Conservation (phyloP, 2,113 vertebrate genomes). For the Desmodus rotundus region DNA sequence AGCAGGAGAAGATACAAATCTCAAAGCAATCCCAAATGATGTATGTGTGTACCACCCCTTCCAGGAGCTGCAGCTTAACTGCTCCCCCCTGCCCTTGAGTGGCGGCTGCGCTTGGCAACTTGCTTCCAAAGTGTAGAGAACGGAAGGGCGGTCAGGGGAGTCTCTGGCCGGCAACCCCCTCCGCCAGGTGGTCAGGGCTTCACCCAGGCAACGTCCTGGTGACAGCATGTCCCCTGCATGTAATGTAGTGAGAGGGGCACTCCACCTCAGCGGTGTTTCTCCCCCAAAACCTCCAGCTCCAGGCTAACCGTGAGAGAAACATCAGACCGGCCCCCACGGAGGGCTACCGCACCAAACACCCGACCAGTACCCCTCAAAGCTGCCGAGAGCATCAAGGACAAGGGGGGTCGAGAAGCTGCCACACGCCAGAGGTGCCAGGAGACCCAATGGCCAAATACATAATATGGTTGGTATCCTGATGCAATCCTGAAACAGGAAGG, state of each 20-base stretch:
- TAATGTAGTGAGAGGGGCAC: not conserved
- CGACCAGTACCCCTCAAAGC: not conserved
- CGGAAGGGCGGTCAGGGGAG: too few species aligned
- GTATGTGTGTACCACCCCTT: fast-evolving
- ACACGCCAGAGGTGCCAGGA: not conserved
- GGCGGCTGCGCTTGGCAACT: not conserved
- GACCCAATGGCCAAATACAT: fast-evolving
- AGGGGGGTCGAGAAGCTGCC: not conserved
- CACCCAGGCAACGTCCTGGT: fast-evolving
- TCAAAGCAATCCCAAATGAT: not conserved
- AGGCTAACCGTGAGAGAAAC: not conserved
- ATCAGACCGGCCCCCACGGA: not conserved
- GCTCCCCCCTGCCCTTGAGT: not conserved
- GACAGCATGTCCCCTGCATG: not conserved
- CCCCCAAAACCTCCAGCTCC: not conserved
- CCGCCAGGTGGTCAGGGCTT: not conserved
- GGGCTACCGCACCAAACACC: not conserved
- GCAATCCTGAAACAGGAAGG: not conserved
- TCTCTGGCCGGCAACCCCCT: not conserved
- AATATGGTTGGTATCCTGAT: fast-evolving
- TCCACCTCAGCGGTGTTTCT: not conserved
- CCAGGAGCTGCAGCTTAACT: not conserved
- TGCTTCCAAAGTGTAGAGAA: not conserved
- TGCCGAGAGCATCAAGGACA: not conserved
- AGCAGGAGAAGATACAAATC: not conserved